Evolutionary conservation across 2,888 invertebrate species (phyloP).

Genomic region (Netelia fuscicornis): DNA sequence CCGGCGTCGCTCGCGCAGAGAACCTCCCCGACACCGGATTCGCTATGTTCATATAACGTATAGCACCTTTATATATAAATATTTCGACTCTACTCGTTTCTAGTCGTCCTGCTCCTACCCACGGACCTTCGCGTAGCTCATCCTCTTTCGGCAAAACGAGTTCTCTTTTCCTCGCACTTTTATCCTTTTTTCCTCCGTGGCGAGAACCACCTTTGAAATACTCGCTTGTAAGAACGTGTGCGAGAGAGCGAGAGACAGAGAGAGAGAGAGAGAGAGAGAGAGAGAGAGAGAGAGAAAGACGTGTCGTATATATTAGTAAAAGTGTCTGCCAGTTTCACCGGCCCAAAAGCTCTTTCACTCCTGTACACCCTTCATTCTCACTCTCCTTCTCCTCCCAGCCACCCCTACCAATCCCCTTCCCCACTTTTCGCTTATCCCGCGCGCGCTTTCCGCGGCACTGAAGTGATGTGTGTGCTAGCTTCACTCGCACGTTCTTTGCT

Average conservation of each 20-base stretch:
- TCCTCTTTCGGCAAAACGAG: conserved; percentile 23
- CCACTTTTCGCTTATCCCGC: background rate
- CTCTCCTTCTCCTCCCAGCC: background rate
- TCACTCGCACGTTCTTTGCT: conserved; percentile 31
- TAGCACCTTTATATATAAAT: background rate
- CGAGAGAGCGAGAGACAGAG: conserved; percentile 12
- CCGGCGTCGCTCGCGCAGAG: conserved; percentile 16
- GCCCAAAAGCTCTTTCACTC: conserved; percentile 32
- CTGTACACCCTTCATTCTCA: background rate
- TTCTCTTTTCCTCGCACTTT: conserved; percentile 26
- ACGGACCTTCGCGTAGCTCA: background rate
- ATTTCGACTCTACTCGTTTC: conserved; percentile 15
- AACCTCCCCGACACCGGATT: conserved; percentile 26
- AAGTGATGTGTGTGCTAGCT: conserved; percentile 10
- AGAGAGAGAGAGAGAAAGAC: conserved; percentile 8
- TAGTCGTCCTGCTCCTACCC: background rate
- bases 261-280: conserved; percentile 31
- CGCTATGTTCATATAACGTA: conserved; percentile 23
- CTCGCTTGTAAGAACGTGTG: conserved; percentile 17
- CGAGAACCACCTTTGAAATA: conserved; percentile 54
- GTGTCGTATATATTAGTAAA: conserved; percentile 60
- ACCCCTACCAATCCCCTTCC: conserved; percentile 8
- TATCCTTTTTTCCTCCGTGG: background rate
- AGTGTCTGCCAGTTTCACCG: conserved; percentile 59
- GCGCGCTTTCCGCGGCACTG: conserved; percentile 6